Evolutionary conservation across 2,113 vertebrate species (phyloP).

Genomic region (Vombatus ursinus): DNA sequence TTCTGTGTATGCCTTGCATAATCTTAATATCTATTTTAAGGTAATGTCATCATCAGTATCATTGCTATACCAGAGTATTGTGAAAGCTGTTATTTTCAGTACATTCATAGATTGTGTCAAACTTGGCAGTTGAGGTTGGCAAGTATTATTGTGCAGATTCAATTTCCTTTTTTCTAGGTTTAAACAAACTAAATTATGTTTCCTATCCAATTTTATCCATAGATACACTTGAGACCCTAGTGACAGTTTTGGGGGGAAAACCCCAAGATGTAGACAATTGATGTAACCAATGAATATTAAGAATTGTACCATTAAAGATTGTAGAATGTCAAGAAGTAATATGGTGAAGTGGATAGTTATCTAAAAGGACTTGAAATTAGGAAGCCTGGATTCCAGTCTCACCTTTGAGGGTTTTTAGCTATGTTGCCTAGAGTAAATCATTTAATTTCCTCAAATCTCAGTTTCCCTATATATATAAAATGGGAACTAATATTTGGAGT

Average conservation of each 20-base stretch:
- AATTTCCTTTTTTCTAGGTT: background rate
- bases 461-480: background rate
- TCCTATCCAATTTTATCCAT: background rate
- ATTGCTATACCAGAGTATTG: background rate
- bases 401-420: background rate
- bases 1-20: background rate
- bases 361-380: background rate
- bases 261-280: background rate
- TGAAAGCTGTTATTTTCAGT: background rate
- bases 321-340: background rate
- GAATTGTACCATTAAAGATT: background rate
- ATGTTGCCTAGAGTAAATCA: background rate
- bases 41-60: background rate
- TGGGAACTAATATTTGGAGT: background rate
- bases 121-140: background rate
- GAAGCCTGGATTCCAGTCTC: background rate
- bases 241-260: background rate
- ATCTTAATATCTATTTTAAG: background rate
- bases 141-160: background rate
- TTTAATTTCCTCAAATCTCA: background rate
- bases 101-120: background rate
- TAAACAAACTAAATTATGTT: background rate
- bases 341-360: background rate
- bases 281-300: background rate
- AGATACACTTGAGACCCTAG: background rate